Evolutionary conservation across 2,888 invertebrate species (phyloP).

Genomic region (Agonopterix subpropinquella): DNA sequence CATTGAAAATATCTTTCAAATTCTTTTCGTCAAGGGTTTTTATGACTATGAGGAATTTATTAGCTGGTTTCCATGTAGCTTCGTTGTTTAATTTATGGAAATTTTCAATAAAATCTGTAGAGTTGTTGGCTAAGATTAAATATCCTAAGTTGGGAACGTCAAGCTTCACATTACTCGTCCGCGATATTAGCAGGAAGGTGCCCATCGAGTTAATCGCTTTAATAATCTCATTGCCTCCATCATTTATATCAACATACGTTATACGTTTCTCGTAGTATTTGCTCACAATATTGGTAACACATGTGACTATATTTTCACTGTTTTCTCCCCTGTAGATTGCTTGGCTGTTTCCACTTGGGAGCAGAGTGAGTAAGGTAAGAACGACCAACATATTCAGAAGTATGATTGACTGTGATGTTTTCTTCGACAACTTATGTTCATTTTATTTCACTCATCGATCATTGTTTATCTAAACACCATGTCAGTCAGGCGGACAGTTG

Average conservation of each 20-base stretch:
- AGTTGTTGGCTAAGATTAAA: slow-evolving; percentile 21
- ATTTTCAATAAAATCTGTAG: slow-evolving; percentile 14
- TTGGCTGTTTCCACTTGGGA: neutral
- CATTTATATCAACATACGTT: slow-evolving; percentile 13
- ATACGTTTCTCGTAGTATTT: slow-evolving; percentile 1
- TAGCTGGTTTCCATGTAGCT: slow-evolving; percentile 34
- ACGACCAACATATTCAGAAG: neutral
- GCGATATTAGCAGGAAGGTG: slow-evolving; percentile 4
- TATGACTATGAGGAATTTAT: slow-evolving; percentile 31
- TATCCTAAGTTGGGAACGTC: slow-evolving; percentile 19
- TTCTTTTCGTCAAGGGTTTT: slow-evolving; percentile 14
- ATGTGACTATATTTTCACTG: neutral
- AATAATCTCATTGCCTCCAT: slow-evolving; percentile 6
- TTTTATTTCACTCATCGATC: too few relatives aligned
- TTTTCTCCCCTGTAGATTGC: neutral
- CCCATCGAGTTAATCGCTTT: slow-evolving; percentile 5
- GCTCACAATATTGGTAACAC: neutral
- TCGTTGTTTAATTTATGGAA: slow-evolving; percentile 22
- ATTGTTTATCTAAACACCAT: too few relatives aligned
- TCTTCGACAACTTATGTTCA: neutral
- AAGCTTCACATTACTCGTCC: neutral
- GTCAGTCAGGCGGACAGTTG: too few relatives aligned
- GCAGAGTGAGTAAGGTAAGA: neutral
- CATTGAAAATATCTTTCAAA: slow-evolving; percentile 30
- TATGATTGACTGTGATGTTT: neutral